Evolutionary conservation across 2,797 vertebrate genomes (phyloP).

Genomic region (Hylomyscus alleni): DNA sequence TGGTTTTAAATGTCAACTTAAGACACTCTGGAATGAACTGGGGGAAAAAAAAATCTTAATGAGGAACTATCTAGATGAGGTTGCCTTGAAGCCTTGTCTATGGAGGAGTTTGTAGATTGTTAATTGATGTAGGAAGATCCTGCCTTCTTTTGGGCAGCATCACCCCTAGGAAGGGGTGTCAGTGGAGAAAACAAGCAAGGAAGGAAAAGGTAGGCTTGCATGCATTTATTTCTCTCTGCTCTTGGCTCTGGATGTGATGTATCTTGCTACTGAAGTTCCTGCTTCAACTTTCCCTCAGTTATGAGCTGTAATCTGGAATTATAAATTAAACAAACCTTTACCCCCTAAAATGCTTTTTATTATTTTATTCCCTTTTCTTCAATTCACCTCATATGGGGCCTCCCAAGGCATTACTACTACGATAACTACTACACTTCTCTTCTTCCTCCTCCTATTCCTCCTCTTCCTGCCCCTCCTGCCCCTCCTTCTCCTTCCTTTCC

Average conservation of each 20-base stretch:
- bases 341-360: background rate
- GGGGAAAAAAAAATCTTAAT: background rate
- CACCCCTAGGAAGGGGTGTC: background rate
- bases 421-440: rapidly evolving
- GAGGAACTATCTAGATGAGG: background rate
- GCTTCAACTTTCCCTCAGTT: no score
- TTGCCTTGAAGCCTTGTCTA: background rate
- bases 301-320: background rate
- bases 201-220: background rate
- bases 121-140: background rate
- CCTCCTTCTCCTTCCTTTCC: background rate
- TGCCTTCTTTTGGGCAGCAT: background rate
- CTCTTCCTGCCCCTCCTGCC: rapidly evolving
- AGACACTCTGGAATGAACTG: background rate
- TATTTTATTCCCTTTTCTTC: background rate
- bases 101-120: background rate
- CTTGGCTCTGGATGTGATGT: background rate
- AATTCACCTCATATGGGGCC: background rate
- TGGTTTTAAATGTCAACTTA: background rate
- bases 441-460: background rate
- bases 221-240: background rate
- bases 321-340: background rate
- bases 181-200: background rate
- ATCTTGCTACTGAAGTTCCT: background rate
- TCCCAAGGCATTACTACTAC: background rate